A percentile compares a stretch with the other conserved stretches of the same genome.
phyloP scores from a whole-genome alignment of 2,888 invertebrate genomes.

The Perizoma flavofasciatum region DNA sequence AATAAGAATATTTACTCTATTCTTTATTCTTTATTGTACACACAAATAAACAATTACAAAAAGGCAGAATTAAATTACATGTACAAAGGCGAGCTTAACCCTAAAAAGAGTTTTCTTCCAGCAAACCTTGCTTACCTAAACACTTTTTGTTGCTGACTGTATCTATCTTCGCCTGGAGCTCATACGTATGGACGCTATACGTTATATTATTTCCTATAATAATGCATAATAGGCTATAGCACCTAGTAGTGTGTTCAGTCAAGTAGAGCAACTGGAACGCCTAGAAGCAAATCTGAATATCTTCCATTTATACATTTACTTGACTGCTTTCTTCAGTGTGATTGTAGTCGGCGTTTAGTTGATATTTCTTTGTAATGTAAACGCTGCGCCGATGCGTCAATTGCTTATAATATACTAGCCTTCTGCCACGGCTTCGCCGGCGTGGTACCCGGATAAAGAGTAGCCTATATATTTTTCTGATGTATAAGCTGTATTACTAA shows the following conservation, averaged over 20 bases:
- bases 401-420: neutral
- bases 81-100: no score
- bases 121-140: no score
- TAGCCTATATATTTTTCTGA: no score
- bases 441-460: no score
- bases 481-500: no score
- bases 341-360: conserved; percentile 10
- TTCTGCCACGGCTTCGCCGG: no score
- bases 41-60: no score
- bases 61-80: no score
- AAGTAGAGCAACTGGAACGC: neutral
- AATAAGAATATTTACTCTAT: no score
- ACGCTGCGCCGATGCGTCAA: conserved; percentile 3
- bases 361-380: conserved; percentile 19
- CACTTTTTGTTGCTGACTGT: no score
- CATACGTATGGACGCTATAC: conserved; percentile 26
- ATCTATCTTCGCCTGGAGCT: conserved; percentile 14
- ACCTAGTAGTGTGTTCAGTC: neutral
- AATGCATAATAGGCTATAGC: neutral
- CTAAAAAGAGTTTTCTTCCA: no score
- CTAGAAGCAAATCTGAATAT: neutral
- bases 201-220: neutral
- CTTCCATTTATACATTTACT: conserved; percentile 3
- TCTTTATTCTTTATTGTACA: no score
- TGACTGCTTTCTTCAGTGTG: conserved; percentile 1